Conservation (phyloP, 2,888 invertebrate genomes). For the Conomelus anceps region DNA sequence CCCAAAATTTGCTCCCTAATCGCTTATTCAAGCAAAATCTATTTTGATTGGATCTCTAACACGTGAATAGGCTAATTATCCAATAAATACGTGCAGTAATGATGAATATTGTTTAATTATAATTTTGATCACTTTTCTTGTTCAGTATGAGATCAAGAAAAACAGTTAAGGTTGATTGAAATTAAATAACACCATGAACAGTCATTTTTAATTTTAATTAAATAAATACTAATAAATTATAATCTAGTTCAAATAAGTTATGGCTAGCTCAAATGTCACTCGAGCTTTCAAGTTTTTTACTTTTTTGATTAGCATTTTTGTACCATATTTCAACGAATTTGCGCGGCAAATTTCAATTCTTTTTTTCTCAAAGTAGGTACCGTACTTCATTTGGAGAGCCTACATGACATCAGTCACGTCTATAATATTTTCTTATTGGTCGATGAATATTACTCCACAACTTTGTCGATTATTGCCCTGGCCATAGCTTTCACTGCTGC, state of each 20-base stretch:
- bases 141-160: no score
- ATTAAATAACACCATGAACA: no score
- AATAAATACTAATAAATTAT: neutral
- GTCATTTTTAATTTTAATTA: neutral
- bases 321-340: neutral
- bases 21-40: no score
- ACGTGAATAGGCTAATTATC: no score
- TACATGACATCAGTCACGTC: neutral
- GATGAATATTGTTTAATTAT: no score
- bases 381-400: neutral
- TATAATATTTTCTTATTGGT: neutral
- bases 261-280: neutral
- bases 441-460: neutral
- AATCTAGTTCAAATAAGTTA: neutral
- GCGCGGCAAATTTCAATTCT: neutral
- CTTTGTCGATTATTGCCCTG: conserved; percentile 23
- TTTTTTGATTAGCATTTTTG: neutral
- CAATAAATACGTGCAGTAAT: no score
- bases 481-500: conserved; percentile 62
- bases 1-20: no score
- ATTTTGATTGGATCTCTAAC: no score
- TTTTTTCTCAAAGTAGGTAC: no score
- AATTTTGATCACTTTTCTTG: no score
- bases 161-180: no score
- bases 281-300: neutral